A percentile compares a stretch with the other conserved stretches of the same genome.
Evolutionary conservation across 2,113 vertebrate genomes (phyloP).

Genomic region (Gnathonemus echidnorhynchus): DNA sequence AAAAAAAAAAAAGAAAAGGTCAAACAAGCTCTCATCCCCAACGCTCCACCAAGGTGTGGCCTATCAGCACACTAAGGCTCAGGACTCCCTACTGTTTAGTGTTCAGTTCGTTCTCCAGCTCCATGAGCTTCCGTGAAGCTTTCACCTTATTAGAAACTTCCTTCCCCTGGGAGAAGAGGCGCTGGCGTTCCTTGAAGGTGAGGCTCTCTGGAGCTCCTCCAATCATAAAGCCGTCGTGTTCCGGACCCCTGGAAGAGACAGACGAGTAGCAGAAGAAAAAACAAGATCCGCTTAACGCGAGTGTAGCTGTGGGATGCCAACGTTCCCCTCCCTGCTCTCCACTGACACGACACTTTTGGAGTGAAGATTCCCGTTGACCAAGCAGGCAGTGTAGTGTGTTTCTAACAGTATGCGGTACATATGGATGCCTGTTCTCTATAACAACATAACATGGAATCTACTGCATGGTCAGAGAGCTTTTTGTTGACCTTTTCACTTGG

Average conservation of each 20-base stretch:
- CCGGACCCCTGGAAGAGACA: slow-evolving; percentile 59
- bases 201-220: slow-evolving; percentile 81
- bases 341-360: neutral
- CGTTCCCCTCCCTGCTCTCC: neutral
- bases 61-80: slow-evolving; percentile 34
- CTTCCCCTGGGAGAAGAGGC: slow-evolving; percentile 95
- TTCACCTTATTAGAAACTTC: slow-evolving; percentile 97
- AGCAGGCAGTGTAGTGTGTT: neutral
- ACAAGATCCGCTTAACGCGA: neutral
- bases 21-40: slow-evolving; percentile 19
- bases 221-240: slow-evolving; percentile 66
- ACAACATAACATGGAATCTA: neutral
- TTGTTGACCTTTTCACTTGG: neutral
- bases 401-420: neutral
- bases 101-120: slow-evolving; percentile 96
- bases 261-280: neutral
- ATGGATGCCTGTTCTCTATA: neutral
- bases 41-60: neutral
- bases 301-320: neutral
- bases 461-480: neutral
- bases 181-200: slow-evolving; percentile 93
- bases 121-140: slow-evolving; percentile 90
- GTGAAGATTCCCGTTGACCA: neutral
- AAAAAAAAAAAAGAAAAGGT: slow-evolving; percentile 37
- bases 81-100: slow-evolving; percentile 68